Base-by-base conservation (phyloP, 1,140 invertebrate species). In the Brachystomella parvula region DNA sequence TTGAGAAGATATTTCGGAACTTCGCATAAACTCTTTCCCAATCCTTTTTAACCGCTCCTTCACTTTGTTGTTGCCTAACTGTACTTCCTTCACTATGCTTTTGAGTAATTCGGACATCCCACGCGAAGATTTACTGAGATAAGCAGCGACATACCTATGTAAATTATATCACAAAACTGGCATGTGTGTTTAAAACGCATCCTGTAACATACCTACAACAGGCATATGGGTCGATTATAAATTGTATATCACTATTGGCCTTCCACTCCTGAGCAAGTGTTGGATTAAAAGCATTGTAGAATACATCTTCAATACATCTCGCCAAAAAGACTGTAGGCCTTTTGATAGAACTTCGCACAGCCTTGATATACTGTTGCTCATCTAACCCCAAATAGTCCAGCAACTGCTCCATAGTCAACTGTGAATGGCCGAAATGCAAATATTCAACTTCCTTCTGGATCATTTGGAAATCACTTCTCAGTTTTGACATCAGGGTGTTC, bases 231-330 rank as follows among this genome's bases (percentile, higher is more conserved):
- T 75, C 75, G 24, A 74, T 47, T 26, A 76, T 66, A 61, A 67
- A 74, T 57, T 76, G 76, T 32, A 76, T 74, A 58, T 76, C 76
- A 67, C 76, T 74, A 59, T 77, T 76, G 26, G 67, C 74, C 49
- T 57, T 32, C 63, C 71, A 74, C 29, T 73, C 44, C 3, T 63
- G n/a, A 31, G 75, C 49, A 19, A 76, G 65, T 65, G 63, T 66
- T 47, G 26, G 61, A 64, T 73, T 75, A 58, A 72, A 77, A 47
- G 70, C 57, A 69, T 76, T 76, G n/a, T 75, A 65, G 24, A 53
- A 74, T 30, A 21, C 31, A 6, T 74, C 73, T 29, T 71, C 53
- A n/a, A 61, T 53, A 24, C 32, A 31, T 35, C 75, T 53, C 61
- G 71, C 72, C 24, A 65, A 28, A 33, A 69, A 65, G 1, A 65